phyloP scores from a whole-genome alignment of 2,888 invertebrate genomes.

The Unio delphinus region DNA sequence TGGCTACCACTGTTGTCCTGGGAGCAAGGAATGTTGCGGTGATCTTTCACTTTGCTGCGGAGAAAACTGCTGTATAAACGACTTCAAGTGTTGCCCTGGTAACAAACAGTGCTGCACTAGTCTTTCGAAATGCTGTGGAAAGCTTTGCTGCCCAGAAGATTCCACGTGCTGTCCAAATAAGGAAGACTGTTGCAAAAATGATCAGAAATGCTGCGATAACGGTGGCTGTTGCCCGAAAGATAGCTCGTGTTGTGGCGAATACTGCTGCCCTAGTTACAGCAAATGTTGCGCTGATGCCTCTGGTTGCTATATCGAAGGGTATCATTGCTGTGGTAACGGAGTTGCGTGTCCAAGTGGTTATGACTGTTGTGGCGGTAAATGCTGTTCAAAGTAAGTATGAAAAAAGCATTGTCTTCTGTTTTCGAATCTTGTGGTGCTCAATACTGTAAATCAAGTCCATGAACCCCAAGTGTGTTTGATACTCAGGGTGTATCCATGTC shows the following conservation, averaged over 20 bases:
- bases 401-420: too few species aligned
- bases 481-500: too few species aligned
- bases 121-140: slow-evolving; percentile 24
- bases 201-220: slow-evolving; percentile 24
- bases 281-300: slow-evolving; percentile 28
- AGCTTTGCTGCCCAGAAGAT: slow-evolving; percentile 26
- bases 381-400: slow-evolving; percentile 7
- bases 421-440: too few species aligned
- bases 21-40: slow-evolving; percentile 24
- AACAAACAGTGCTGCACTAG: slow-evolving; percentile 24
- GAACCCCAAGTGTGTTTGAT: too few species aligned
- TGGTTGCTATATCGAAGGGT: slow-evolving; percentile 27
- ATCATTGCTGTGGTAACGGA: slow-evolving; percentile 30
- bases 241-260: slow-evolving; percentile 24
- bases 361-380: slow-evolving; percentile 22
- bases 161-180: slow-evolving; percentile 25
- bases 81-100: slow-evolving; percentile 31
- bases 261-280: slow-evolving; percentile 22
- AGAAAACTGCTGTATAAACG: slow-evolving; percentile 26
- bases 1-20: slow-evolving; percentile 29
- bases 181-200: slow-evolving; percentile 25
- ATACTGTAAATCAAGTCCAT: too few species aligned
- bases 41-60: slow-evolving; percentile 28
- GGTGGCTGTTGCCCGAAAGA: slow-evolving; percentile 25
- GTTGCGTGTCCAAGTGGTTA: slow-evolving; percentile 22